Evolutionary conservation across 1,140 invertebrate species (phyloP).

Genomic region (Brachionus manjavacas): DNA sequence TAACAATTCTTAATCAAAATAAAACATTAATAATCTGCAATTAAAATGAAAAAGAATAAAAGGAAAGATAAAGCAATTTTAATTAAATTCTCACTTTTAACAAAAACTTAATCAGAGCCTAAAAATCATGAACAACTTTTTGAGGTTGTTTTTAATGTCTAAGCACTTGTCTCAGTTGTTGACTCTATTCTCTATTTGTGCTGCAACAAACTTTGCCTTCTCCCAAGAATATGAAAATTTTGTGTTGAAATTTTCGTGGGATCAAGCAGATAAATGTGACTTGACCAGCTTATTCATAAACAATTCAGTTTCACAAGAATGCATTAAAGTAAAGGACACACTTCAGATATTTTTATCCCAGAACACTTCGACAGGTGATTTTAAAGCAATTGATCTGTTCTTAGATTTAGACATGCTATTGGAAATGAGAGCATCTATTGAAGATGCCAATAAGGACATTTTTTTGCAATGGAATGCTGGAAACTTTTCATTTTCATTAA

Average conservation of each 20-base stretch:
- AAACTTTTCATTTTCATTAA: not conserved
- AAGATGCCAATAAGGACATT: not conserved
- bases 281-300: not conserved
- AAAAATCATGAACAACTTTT: not conserved
- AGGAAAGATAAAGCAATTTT: not conserved
- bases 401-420: not conserved
- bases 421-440: not conserved
- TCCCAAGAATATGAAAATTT: not conserved
- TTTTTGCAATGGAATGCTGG: not conserved
- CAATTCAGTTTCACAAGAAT: not conserved
- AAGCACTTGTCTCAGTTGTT: not conserved
- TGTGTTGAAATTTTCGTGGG: not conserved
- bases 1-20: too few relatives aligned
- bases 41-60: not conserved
- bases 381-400: not conserved
- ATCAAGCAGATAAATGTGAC: not conserved
- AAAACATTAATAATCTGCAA: too few relatives aligned
- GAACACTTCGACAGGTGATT: not conserved
- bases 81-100: not conserved
- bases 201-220: not conserved
- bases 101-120: not conserved
- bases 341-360: not conserved
- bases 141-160: not conserved
- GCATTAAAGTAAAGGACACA: not conserved
- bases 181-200: not conserved